Evolutionary conservation across 2,888 invertebrate species (phyloP).

Genomic region (Campoplex nolae): DNA sequence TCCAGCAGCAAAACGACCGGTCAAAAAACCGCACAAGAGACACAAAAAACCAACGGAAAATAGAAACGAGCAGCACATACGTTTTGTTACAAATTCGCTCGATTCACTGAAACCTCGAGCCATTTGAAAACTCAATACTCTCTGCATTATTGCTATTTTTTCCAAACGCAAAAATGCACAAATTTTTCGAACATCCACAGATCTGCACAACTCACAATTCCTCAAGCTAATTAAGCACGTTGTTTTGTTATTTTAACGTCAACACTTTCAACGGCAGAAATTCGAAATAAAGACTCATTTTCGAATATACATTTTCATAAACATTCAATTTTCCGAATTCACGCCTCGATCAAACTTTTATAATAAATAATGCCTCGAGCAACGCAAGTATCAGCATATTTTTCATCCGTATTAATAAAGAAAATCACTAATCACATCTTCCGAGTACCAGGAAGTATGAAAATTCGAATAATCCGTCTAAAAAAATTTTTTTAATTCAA

Average conservation of each 20-base stretch:
- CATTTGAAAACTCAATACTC: conserved; percentile 85
- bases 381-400: neutral
- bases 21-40: conserved; percentile 85
- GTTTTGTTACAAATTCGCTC: conserved; percentile 84
- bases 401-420: no score
- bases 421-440: neutral
- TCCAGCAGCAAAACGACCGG: conserved; percentile 84
- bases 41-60: conserved; percentile 85
- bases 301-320: neutral
- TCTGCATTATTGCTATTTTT: conserved; percentile 81
- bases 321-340: neutral
- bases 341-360: neutral
- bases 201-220: neutral
- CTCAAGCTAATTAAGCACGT: neutral
- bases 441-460: neutral
- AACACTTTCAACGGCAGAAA: neutral
- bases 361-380: neutral
- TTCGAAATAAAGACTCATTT: neutral
- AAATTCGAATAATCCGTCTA: neutral
- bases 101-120: conserved; percentile 81
- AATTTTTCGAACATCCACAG: neutral
- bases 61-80: conserved; percentile 85
- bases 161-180: neutral
- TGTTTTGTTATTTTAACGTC: neutral
- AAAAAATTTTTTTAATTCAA: neutral